phyloP scores from a whole-genome alignment of 2,888 invertebrate species.

The Clitarchus hookeri region DNA sequence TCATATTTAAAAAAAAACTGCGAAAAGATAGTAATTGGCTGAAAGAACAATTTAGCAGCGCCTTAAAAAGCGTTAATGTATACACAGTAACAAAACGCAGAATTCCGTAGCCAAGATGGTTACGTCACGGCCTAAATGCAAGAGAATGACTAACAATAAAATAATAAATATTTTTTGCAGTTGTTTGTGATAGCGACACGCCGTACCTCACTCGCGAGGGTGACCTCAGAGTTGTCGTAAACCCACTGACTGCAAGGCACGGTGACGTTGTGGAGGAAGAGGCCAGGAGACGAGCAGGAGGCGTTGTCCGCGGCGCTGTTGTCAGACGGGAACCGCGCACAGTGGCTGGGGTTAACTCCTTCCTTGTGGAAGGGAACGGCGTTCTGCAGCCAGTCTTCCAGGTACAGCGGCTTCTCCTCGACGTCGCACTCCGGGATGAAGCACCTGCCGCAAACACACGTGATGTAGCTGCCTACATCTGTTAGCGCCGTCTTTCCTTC shows the following conservation, averaged over 20 bases:
- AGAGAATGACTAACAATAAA: no score
- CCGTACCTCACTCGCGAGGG: slow-evolving; percentile 67
- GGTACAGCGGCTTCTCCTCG: slow-evolving; percentile 49
- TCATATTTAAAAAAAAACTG: no score
- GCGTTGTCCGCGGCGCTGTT: slow-evolving; percentile 51
- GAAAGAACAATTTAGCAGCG: no score
- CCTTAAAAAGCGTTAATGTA: no score
- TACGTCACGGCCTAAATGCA: no score
- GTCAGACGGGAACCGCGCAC: slow-evolving; percentile 33
- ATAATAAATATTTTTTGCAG: no score
- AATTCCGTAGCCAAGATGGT: no score
- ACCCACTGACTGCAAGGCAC: slow-evolving; percentile 60
- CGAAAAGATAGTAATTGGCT: no score
- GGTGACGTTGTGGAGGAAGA: slow-evolving; percentile 44
- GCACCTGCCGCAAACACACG: slow-evolving; percentile 53
- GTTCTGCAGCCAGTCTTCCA: slow-evolving; percentile 56
- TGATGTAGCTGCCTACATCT: no score
- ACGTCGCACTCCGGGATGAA: slow-evolving; percentile 61
- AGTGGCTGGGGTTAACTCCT: slow-evolving; percentile 42
- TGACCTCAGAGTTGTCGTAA: slow-evolving; percentile 62
- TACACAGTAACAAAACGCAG: no score
- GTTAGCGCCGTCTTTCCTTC: no score
- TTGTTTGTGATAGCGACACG: no score
- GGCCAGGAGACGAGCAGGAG: slow-evolving; percentile 47
- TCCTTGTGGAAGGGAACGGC: slow-evolving; percentile 53